Evolutionary conservation across 1,140 invertebrate species (phyloP), one percentile per base, ranked within the genome.

Genomic region (Papilio polytes): DNA sequence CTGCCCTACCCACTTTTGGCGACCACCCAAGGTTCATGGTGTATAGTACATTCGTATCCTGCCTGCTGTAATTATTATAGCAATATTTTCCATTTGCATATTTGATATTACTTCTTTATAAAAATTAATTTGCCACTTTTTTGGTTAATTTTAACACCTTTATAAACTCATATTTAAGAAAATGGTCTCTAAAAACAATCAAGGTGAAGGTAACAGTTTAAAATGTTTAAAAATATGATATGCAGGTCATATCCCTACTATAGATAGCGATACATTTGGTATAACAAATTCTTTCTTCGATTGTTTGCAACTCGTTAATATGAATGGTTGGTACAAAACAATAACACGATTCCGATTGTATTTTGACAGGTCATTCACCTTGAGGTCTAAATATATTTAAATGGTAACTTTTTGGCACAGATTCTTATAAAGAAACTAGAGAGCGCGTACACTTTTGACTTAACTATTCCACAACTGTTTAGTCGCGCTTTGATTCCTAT

Each of bases 361-460:
- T 74, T 74, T 74, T 18, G 41, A 20, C 18, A 74, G 73, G 41
- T 74, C 73, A 41, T 74, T 48, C 44, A 18, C 20, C 73, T 74
- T 44, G 9, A 22, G 8, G n/a, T 10, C 72, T 51, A 15, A 51
- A 15, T 51, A 51, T 51, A 46, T 74, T 48, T 1, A 12, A 20
- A 74, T 48, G n/a, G n/a, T 46, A 72, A 8, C 26, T n/a, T 72
- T 26, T 31, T 31, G 36, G 31, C 31, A 36, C 31, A 6, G 31
- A 36, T 36, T 36, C 2, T 36, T 3, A 36, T 36, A 36, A 36
- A 36, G 31, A 36, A 36, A 3, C 31, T 3, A 3, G 2, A 36
- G 31, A 26, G 26, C 26, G 26, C 26, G 26, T n/a, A n/a, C n/a
- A n/a, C 26, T 2, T 26, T 26, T 26, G 26, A 36, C 31, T 36